phyloP scores from a whole-genome alignment of 2,113 vertebrate genomes.

The Pongo pygmaeus region DNA sequence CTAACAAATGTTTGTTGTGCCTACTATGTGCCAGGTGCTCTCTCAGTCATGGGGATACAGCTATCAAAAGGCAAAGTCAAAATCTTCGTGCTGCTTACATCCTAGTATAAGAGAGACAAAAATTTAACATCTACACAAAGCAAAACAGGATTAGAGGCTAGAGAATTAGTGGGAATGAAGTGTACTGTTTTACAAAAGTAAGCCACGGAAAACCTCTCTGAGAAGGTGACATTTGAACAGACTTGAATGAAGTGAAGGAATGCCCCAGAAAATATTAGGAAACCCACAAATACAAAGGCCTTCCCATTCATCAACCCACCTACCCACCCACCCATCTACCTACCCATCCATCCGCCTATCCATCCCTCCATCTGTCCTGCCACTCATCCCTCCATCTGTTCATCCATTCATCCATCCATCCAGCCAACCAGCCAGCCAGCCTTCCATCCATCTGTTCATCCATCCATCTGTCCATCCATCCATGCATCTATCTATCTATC shows the following conservation, averaged over 20 bases:
- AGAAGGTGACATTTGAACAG: background rate
- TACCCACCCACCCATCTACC: rapidly evolving
- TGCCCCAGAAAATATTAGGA: background rate
- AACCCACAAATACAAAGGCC: background rate
- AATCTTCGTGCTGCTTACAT: background rate
- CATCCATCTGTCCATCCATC: background rate
- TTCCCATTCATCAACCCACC: too few species aligned
- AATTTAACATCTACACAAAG: background rate
- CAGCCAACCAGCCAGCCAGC: background rate
- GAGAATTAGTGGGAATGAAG: background rate
- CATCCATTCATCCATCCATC: background rate
- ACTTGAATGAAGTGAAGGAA: background rate
- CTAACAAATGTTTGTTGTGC: background rate
- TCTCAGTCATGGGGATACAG: background rate
- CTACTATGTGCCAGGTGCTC: background rate
- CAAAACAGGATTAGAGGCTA: background rate
- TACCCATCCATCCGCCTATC: too few species aligned
- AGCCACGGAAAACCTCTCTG: background rate
- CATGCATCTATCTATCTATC: too few species aligned
- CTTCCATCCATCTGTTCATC: rapidly evolving
- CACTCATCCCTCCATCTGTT: background rate
- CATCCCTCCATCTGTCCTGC: too few species aligned
- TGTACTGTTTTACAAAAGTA: background rate
- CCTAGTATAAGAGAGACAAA: background rate
- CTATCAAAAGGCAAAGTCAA: background rate